A percentile compares a stretch with the other conserved stretches of the same genome.
phyloP scores from a whole-genome alignment of 2,888 invertebrate species.

The Neria commutata region DNA sequence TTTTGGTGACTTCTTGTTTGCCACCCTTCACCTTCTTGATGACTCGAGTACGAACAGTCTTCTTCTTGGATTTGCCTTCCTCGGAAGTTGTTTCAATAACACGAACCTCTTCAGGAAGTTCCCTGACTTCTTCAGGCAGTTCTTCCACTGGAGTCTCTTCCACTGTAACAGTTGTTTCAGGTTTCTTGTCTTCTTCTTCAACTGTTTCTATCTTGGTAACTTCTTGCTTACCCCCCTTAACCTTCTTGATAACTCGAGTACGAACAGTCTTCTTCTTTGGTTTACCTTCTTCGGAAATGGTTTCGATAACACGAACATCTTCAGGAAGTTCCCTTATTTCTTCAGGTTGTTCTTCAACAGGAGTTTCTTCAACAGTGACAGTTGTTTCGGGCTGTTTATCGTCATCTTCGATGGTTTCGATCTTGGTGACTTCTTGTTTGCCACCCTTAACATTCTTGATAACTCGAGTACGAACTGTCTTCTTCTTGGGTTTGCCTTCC shows the following conservation, averaged over 20 bases:
- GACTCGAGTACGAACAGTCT: slow-evolving; percentile 23
- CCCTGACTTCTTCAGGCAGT: slow-evolving; percentile 12
- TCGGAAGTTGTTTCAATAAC: slow-evolving; percentile 21
- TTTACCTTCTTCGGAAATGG: slow-evolving; percentile 25
- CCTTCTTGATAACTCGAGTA: slow-evolving; percentile 27
- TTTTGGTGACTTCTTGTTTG: slow-evolving; percentile 28
- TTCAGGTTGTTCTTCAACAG: slow-evolving; percentile 21
- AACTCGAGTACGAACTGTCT: slow-evolving; percentile 23
- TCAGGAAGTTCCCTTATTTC: slow-evolving; percentile 21
- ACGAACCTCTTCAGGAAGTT: slow-evolving; percentile 25
- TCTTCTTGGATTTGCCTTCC: slow-evolving; percentile 25
- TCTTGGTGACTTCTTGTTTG: slow-evolving; percentile 30
- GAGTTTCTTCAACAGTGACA: slow-evolving; percentile 26
- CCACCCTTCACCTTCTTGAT: slow-evolving; percentile 26
- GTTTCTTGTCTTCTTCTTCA: slow-evolving; percentile 27
- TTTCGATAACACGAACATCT: slow-evolving; percentile 25
- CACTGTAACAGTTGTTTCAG: slow-evolving; percentile 28
- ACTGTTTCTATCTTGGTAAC: slow-evolving; percentile 29
- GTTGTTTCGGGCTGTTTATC: slow-evolving; percentile 25
- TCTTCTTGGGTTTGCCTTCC: slow-evolving; percentile 27
- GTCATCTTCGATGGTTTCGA: slow-evolving; percentile 29
- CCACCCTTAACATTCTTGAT: slow-evolving; percentile 27
- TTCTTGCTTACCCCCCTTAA: slow-evolving; percentile 27
- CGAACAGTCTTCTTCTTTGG: slow-evolving; percentile 23
- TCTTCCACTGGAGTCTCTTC: slow-evolving; percentile 22